Conservation (phyloP, 2,113 vertebrate genomes). For the Thinocorus orbignyianus region DNA sequence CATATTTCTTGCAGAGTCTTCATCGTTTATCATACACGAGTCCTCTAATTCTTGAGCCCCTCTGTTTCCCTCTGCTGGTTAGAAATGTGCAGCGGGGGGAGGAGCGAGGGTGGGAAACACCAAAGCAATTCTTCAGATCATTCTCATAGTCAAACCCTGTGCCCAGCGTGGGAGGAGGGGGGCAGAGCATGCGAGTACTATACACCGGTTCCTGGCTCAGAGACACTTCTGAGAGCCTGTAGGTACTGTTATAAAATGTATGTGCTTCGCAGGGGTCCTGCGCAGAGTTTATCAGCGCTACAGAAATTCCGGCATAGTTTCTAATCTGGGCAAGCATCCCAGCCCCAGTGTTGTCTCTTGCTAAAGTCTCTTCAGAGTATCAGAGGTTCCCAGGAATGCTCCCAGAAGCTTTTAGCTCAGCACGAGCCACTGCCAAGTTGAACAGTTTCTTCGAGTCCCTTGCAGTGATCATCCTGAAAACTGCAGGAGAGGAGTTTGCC, state of each 20-base stretch:
- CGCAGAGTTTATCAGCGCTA: neutral
- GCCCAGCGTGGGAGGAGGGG: neutral
- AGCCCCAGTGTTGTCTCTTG: neutral
- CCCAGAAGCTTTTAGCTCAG: slow-evolving; percentile 42
- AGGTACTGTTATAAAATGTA: neutral
- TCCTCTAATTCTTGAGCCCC: neutral
- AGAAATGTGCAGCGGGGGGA: neutral
- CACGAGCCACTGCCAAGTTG: neutral
- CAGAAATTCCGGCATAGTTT: slow-evolving; percentile 31
- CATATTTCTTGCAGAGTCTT: neutral
- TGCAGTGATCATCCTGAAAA: neutral
- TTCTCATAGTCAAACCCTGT: neutral
- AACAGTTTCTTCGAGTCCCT: neutral
- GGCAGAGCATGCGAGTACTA: neutral
- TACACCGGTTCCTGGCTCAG: neutral
- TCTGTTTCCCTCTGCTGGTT: slow-evolving; percentile 23
- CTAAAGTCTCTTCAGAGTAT: slow-evolving; percentile 21
- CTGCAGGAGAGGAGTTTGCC: neutral
- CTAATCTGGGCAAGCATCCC: slow-evolving; percentile 40
- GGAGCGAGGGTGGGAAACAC: neutral
- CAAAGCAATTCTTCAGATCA: neutral
- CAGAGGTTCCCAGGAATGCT: slow-evolving; percentile 48
- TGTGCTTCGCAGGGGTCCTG: neutral
- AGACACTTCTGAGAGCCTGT: neutral
- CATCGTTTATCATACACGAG: neutral